Evolutionary conservation across 2,888 invertebrate species (phyloP), one percentile per base, ranked within the genome.

Genomic region (Diadegma fenestrale): DNA sequence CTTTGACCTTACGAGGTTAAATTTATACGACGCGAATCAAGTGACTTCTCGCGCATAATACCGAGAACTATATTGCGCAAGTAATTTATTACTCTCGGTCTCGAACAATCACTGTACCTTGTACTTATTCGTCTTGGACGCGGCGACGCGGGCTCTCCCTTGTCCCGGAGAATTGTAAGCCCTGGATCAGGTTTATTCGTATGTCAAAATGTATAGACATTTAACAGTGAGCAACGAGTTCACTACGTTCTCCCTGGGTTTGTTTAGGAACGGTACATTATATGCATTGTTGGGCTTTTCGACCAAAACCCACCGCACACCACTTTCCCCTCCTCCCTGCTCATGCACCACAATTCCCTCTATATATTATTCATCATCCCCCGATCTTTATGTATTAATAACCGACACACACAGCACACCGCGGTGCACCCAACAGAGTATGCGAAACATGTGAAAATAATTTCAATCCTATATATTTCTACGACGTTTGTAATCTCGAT

Each of bases 331-430:
- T 45, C 6, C 43, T 68, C 22, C 45, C n/a, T n/a, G n/a, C n/a
- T n/a, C n/a, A n/a, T n/a, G n/a, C 69, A 48, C 30, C 33, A 33
- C 19, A 48, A 33, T 48, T 26, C 33, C 8, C 26, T 45, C 26
- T 48, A 33, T 71, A 33, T 71, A 71, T 73, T 73, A 73, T 73
- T 73, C 72, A 73, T 73, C 69, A 8, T n/a, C n/a, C 10, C 5
- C 30, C n/a, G n/a, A 71, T 71, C 26, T 48, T 71, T 48, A 48
- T 48, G 69, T 48, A 71, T 51, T 71, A 48, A 71, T 51, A 71
- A 71, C 48, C 51, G n/a, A 48, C n/a, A n/a, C 30, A 10, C 33
- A 48, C 33, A 1, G 14, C 22, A 37, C 48, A n/a, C n/a, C n/a
- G n/a, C 45, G 17, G 64, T 12, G 1, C 33, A 19, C 45, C 33